These are phyloP conservation scores for Lophius piscatorius DNA, from an alignment of 2,113 vertebrate genomes.

Conservation along the genomic window DNA sequence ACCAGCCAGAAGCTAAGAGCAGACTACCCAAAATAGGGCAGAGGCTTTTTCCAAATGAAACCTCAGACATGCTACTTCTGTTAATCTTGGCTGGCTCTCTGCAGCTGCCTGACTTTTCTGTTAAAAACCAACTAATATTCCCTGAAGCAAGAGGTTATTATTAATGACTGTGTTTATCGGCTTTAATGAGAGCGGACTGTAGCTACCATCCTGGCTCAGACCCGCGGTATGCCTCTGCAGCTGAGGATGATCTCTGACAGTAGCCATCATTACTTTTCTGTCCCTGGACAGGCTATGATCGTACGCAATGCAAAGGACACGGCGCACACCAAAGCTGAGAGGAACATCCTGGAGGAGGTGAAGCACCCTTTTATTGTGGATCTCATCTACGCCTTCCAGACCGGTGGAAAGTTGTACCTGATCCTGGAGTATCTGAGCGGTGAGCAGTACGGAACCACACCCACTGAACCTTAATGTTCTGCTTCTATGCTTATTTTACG, in stretches of 20 bases:
- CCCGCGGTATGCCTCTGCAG: conserved; percentile 8
- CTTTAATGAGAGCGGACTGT: conserved; percentile 49
- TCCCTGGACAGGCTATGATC: conserved; percentile 91
- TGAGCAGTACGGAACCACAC: conserved; percentile 71
- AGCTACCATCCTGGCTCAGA: conserved; percentile 22
- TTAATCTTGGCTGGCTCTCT: conserved; percentile 37
- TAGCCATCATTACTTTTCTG: neutral
- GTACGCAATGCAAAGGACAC: conserved; percentile 99
- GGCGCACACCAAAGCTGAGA: conserved; percentile 98
- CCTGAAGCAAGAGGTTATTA: conserved; percentile 42
- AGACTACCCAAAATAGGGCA: conserved; percentile 37
- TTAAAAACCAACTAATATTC: conserved; percentile 44
- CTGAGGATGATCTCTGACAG: conserved; percentile 11
- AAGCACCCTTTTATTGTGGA: conserved; percentile 99
- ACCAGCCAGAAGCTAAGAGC: conserved; percentile 14
- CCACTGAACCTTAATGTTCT: too few species aligned
- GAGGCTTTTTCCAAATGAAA: conserved; percentile 35
- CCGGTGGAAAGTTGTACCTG: conserved; percentile 99
- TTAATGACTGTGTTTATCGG: conserved; percentile 58
- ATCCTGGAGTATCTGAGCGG: conserved; percentile 99
- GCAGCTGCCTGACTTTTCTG: conserved; percentile 19
- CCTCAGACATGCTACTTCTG: conserved; percentile 33
- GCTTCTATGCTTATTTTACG: too few species aligned
- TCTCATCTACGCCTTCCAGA: conserved; percentile 99
- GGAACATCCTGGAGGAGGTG: conserved; percentile 98